Conservation (phyloP, 1,140 invertebrate genomes). For the Callitettix versicolor region DNA sequence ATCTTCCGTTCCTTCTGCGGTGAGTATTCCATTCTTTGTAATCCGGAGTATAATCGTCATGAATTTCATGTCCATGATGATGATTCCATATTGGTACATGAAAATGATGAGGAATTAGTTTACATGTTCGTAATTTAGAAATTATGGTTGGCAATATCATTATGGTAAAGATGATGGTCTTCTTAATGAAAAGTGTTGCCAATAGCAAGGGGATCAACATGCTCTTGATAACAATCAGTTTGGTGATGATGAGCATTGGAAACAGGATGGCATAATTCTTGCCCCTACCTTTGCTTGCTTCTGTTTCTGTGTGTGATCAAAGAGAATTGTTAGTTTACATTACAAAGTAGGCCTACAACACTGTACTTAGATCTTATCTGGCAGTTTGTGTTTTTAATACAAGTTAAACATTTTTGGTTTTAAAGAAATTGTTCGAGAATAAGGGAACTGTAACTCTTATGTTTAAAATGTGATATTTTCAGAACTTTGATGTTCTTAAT, state of each 20-base stretch:
- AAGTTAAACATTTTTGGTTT: too few relatives aligned
- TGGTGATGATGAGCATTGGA: conserved; percentile 47
- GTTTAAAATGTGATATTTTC: too few relatives aligned
- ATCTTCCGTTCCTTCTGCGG: too few relatives aligned
- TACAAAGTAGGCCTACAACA: too few relatives aligned
- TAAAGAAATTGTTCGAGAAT: too few relatives aligned
- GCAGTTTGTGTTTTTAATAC: too few relatives aligned
- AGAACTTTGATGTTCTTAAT: too few relatives aligned
- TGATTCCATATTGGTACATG: neutral
- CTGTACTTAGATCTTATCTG: too few relatives aligned
- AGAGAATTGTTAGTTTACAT: too few relatives aligned
- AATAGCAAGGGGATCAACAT: conserved; percentile 49
- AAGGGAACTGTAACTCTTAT: too few relatives aligned
- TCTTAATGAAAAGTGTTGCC: conserved; percentile 55
- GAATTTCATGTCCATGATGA: conserved; percentile 1
- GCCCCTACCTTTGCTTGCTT: neutral
- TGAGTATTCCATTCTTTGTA: neutral
- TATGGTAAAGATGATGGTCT: conserved; percentile 48
- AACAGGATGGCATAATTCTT: conserved; percentile 39
- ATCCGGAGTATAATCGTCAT: conserved; percentile 4
- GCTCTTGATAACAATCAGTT: conserved; percentile 40
- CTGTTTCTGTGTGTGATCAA: too few relatives aligned
- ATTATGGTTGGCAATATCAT: conserved; percentile 41
- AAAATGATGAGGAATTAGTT: conserved; percentile 1
- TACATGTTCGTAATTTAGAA: conserved; percentile 1